Evolutionary conservation across 2,113 vertebrate species (phyloP).

Genomic region (Psittacara wagleri): DNA sequence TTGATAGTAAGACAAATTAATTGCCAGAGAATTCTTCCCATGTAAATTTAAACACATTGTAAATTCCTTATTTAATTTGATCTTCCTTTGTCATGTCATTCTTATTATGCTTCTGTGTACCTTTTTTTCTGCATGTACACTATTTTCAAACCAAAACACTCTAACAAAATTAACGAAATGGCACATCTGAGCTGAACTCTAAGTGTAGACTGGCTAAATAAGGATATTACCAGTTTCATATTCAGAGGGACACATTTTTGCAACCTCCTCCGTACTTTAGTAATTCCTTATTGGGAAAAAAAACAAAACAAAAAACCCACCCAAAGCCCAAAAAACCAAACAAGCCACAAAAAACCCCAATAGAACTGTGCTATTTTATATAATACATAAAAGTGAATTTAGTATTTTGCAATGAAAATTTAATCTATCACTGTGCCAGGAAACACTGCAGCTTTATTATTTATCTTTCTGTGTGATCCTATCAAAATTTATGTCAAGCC

Average conservation of each 20-base stretch:
- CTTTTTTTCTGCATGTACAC: background rate
- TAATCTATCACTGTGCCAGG: background rate
- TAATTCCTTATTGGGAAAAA: no score
- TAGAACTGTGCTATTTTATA: background rate
- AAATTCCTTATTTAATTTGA: background rate
- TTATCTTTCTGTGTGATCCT: background rate
- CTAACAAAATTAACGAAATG: background rate
- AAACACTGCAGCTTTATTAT: background rate
- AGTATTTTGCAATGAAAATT: background rate
- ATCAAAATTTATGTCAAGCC: background rate
- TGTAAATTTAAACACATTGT: background rate
- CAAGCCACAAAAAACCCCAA: background rate
- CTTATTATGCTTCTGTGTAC: background rate
- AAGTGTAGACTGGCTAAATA: background rate
- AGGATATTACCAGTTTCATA: background rate
- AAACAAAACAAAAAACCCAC: background rate
- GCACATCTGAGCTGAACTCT: background rate
- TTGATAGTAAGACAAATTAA: conserved; percentile 5
- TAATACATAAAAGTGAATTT: background rate
- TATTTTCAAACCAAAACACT: background rate
- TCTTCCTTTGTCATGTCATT: background rate
- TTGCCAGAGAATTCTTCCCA: background rate
- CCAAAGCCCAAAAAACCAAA: background rate
- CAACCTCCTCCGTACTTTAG: background rate
- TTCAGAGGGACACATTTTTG: background rate